Percentiles rank a stretch among this genome's conserved stretches.
These are phyloP conservation scores for Scolopax rusticola DNA, from an alignment of 2,797 vertebrate species.

Conservation along the genomic window DNA sequence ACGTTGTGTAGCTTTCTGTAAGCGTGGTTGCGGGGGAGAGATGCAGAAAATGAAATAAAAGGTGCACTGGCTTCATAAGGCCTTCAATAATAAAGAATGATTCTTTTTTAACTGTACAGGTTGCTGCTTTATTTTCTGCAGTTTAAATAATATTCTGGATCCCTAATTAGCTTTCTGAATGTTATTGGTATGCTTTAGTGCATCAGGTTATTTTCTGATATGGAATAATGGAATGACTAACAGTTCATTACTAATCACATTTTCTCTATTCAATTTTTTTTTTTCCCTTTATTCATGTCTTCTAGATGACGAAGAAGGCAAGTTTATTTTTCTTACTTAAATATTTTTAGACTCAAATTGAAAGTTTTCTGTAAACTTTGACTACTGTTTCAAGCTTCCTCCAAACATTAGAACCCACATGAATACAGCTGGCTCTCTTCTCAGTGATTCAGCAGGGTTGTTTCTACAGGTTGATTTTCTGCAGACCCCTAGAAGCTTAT, in stretches of 20 bases:
- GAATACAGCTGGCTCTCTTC: not conserved
- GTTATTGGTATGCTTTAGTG: not conserved
- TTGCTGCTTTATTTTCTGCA: not conserved
- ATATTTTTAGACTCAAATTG: slow-evolving; percentile 19
- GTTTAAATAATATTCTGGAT: not conserved
- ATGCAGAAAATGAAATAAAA: not conserved
- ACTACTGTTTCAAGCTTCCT: not conserved
- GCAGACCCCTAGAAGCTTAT: not conserved
- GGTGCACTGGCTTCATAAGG: not conserved
- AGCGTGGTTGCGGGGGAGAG: not conserved
- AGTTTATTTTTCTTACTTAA: slow-evolving; percentile 79
- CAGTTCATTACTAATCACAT: slow-evolving; percentile 71
- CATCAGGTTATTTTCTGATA: slow-evolving; percentile 51
- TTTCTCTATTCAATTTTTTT: slow-evolving; percentile 77
- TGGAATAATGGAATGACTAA: slow-evolving; percentile 67
- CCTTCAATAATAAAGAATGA: not conserved
- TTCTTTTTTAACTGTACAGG: not conserved
- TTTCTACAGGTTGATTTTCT: not conserved
- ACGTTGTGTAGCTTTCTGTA: not conserved
- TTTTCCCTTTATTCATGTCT: slow-evolving; percentile 76
- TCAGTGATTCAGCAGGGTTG: not conserved
- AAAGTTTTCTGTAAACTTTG: slow-evolving; percentile 29
- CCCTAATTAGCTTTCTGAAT: not conserved
- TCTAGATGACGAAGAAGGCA: slow-evolving; percentile 94
- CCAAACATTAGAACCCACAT: not conserved